These are phyloP conservation scores for Desmodus rotundus DNA, from an alignment of 2,113 vertebrate genomes.

Conservation along the genomic window DNA sequence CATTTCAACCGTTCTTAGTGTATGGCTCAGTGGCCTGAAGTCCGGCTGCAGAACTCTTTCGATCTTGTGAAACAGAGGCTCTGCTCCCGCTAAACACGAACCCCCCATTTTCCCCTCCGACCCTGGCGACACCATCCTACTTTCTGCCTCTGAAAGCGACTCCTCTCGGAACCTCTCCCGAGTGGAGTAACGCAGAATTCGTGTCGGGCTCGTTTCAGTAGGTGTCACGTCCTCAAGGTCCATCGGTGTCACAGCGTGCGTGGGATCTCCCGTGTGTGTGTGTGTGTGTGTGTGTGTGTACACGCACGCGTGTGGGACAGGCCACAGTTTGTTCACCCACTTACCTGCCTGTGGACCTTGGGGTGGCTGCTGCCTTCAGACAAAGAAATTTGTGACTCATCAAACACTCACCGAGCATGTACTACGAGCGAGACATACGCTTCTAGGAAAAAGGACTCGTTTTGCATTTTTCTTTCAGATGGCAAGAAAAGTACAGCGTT, in stretches of 20 bases:
- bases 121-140: rapidly evolving
- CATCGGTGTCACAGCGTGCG: rapidly evolving
- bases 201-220: not conserved
- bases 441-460: not conserved
- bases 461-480: not conserved
- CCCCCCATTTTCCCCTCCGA: too few relatives aligned
- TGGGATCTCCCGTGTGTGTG: rapidly evolving
- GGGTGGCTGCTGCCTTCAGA: not conserved
- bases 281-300: too few relatives aligned
- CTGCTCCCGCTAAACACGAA: rapidly evolving
- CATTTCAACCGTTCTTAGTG: not conserved
- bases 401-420: not conserved
- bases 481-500: rapidly evolving
- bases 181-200: rapidly evolving
- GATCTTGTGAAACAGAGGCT: not conserved
- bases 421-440: rapidly evolving
- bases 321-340: rapidly evolving
- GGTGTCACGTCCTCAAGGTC: rapidly evolving
- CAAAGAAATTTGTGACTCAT: not conserved
- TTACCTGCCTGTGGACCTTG: rapidly evolving
- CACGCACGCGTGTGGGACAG: rapidly evolving
- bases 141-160: not conserved
- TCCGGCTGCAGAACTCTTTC: not conserved
- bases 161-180: rapidly evolving
- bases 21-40: rapidly evolving